phyloP scores from a whole-genome alignment of 2,113 vertebrate species.

The Rhinichthys klamathensis region DNA sequence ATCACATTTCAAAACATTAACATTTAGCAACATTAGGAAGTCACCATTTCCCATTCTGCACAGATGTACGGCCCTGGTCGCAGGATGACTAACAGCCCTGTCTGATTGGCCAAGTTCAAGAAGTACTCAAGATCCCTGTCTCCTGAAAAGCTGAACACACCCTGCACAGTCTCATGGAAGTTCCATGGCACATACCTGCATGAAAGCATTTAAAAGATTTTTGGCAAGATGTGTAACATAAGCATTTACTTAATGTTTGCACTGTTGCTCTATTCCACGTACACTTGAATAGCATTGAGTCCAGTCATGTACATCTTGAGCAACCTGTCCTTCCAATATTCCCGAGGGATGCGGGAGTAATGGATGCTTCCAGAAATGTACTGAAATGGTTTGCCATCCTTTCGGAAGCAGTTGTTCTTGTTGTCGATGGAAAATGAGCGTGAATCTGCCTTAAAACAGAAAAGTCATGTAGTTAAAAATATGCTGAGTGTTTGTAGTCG shows the following conservation, averaged over 20 bases:
- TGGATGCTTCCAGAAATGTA: conserved; percentile 94
- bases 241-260: no score
- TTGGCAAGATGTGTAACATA: neutral
- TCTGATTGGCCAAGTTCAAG: conserved; percentile 84
- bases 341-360: conserved; percentile 86
- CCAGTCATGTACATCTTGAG: conserved; percentile 92
- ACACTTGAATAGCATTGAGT: conserved; percentile 90
- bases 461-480: neutral
- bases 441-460: conserved; percentile 62
- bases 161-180: conserved; percentile 86
- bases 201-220: neutral
- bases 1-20: neutral
- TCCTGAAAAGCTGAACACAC: conserved; percentile 84
- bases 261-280: conserved; percentile 63
- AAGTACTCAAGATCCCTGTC: conserved; percentile 87
- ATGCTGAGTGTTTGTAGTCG: neutral
- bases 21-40: conserved; percentile 28
- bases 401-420: conserved; percentile 80
- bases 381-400: conserved; percentile 86
- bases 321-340: conserved; percentile 91
- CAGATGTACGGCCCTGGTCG: conserved; percentile 97
- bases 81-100: conserved; percentile 90
- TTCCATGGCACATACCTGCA: conserved; percentile 95
- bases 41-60: conserved; percentile 99
- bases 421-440: conserved; percentile 87